phyloP scores from a whole-genome alignment of 1,140 invertebrate genomes.

The Bacillus rossius region DNA sequence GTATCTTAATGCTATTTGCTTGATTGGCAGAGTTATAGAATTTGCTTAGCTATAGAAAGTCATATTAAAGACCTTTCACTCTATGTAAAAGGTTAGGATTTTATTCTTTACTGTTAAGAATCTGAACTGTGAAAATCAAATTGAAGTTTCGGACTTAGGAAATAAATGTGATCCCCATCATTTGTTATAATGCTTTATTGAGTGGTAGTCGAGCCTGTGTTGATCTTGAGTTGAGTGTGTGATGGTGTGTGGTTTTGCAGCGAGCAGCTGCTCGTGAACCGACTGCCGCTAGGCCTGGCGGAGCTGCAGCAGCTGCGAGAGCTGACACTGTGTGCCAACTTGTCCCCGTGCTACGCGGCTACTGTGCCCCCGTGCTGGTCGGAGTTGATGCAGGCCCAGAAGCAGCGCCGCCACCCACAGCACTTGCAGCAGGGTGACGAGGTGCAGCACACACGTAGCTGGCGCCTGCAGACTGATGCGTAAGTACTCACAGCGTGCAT shows the following conservation, averaged over 20 bases:
- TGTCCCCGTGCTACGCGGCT: constrained; percentile 62
- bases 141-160: too few relatives aligned
- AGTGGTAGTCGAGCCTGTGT: too few relatives aligned
- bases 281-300: constrained; percentile 44
- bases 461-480: constrained; percentile 79
- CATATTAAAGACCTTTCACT: too few relatives aligned
- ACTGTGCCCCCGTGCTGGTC: constrained; percentile 91
- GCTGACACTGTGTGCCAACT: constrained; percentile 57
- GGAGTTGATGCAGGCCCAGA: constrained; percentile 84
- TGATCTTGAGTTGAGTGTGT: not conserved
- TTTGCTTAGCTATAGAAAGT: too few relatives aligned
- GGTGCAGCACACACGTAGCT: constrained; percentile 69
- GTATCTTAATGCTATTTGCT: too few relatives aligned
- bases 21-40: too few relatives aligned
- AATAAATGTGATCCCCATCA: not conserved
- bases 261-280: constrained; percentile 49
- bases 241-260: not conserved
- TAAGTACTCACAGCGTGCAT: constrained; percentile 38
- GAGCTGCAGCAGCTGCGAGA: constrained; percentile 54
- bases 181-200: too few relatives aligned
- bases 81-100: too few relatives aligned
- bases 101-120: too few relatives aligned
- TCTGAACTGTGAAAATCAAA: too few relatives aligned
- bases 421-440: constrained; percentile 69
- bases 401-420: constrained; percentile 75